These are phyloP conservation scores for Xestobium rufovillosum DNA, from an alignment of 2,888 invertebrate genomes.

Conservation along the genomic window DNA sequence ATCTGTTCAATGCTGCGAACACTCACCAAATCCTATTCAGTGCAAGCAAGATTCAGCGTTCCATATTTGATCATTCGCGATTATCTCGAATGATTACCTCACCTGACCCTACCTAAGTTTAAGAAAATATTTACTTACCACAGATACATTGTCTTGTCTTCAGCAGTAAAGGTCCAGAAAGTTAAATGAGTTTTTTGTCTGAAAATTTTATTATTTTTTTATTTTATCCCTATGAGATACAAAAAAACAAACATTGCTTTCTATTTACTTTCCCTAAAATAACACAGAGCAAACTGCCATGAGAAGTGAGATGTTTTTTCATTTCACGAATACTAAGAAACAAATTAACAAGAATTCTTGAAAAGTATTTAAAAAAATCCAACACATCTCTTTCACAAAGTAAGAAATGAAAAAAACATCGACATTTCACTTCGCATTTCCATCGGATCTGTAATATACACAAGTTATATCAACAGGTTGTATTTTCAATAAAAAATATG, in stretches of 20 bases:
- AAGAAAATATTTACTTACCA: no score
- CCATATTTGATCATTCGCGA: no score
- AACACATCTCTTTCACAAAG: constrained; percentile 8
- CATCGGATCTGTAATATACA: no score
- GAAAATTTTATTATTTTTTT: constrained; percentile 47
- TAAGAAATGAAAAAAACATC: constrained; percentile 19
- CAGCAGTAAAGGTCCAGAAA: no score
- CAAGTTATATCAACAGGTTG: constrained; percentile 14
- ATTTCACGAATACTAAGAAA: constrained; percentile 32
- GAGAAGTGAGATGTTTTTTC: constrained; percentile 41
- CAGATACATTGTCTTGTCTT: no score
- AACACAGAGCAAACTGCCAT: constrained; percentile 49
- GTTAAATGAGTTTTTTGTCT: no score
- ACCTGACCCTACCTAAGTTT: no score
- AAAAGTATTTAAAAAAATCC: constrained; percentile 16
- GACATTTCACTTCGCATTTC: constrained; percentile 34
- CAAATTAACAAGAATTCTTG: constrained; percentile 14
- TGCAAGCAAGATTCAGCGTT: no score
- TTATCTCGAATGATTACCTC: no score
- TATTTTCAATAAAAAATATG: no score
- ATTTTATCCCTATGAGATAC: constrained; percentile 53
- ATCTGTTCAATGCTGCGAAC: no score
- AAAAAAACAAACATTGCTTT: constrained; percentile 55
- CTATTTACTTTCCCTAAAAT: constrained; percentile 43
- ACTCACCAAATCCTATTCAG: no score